phyloP scores from a whole-genome alignment of 2,888 invertebrate species.

The Oasisia sp. region DNA sequence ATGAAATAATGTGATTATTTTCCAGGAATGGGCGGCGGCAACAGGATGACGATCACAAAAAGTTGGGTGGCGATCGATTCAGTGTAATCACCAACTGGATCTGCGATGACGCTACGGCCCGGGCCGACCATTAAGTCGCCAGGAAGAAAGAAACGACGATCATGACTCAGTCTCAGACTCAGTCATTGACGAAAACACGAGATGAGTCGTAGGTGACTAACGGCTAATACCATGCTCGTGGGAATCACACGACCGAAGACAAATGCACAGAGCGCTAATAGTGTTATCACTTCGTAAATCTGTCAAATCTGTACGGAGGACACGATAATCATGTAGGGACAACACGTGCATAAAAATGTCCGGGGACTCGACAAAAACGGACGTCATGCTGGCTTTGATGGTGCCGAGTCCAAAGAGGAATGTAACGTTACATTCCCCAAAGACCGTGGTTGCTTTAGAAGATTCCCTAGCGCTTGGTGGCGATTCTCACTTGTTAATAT shows the following conservation, averaged over 20 bases:
- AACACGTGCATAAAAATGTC: neutral
- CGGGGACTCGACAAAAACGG: neutral
- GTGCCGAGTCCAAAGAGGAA: neutral
- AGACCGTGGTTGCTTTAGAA: no score
- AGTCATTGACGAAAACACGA: neutral
- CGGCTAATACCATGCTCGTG: neutral
- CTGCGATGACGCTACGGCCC: neutral
- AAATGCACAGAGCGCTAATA: neutral
- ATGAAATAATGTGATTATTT: neutral
- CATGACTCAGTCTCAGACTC: neutral
- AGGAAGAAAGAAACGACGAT: constrained; percentile 1
- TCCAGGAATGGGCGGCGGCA: neutral
- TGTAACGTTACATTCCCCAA: neutral
- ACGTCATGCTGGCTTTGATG: neutral
- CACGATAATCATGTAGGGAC: neutral
- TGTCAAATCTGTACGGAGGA: neutral
- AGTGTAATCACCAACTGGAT: neutral
- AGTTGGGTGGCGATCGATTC: neutral
- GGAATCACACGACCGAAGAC: neutral
- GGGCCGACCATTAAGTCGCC: neutral
- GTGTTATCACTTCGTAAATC: neutral
- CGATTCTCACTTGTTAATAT: no score
- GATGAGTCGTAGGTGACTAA: neutral
- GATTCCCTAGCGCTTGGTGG: no score
- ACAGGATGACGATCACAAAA: neutral